These are phyloP conservation scores for Synchiropus splendidus DNA, from an alignment of 2,113 vertebrate species.

Conservation along the genomic window DNA sequence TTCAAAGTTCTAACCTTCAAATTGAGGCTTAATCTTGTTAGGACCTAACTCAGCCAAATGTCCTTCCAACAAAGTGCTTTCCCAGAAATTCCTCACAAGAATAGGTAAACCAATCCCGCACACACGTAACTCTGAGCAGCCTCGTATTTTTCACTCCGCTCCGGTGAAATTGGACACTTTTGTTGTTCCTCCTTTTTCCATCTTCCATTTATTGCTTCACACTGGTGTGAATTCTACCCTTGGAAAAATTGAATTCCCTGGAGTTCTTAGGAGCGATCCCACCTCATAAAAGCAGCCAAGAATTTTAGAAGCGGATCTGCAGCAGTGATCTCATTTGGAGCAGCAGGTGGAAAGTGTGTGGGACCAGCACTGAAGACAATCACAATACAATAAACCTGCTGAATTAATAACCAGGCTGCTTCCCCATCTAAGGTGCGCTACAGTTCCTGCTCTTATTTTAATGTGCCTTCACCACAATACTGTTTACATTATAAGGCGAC, in stretches of 20 bases:
- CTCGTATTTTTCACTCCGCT: neutral
- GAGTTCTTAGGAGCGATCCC: slow-evolving; percentile 9
- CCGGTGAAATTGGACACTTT: slow-evolving; percentile 30
- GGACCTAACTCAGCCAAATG: too few relatives aligned
- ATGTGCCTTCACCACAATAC: too few relatives aligned
- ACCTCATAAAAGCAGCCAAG: slow-evolving; percentile 30
- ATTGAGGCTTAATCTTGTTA: too few relatives aligned
- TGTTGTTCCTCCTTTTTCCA: slow-evolving; percentile 33
- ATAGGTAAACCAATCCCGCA: too few relatives aligned
- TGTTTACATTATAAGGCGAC: too few relatives aligned
- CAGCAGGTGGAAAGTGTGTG: slow-evolving; percentile 23
- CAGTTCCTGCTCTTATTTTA: too few relatives aligned
- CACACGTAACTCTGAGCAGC: slow-evolving; percentile 14
- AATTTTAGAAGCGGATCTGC: slow-evolving; percentile 18
- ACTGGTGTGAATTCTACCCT: slow-evolving; percentile 12
- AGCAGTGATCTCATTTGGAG: slow-evolving; percentile 15
- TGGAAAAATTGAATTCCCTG: slow-evolving; percentile 20
- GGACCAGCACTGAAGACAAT: slow-evolving; percentile 1
- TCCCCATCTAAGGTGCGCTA: too few relatives aligned
- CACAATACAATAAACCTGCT: neutral
- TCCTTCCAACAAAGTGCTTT: too few relatives aligned
- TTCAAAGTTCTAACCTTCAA: too few relatives aligned
- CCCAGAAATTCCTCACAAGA: too few relatives aligned
- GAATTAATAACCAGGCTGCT: neutral
- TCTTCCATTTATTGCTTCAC: slow-evolving; percentile 14